phyloP scores from a whole-genome alignment of 2,113 vertebrate species.

The Phoxinus phoxinus region DNA sequence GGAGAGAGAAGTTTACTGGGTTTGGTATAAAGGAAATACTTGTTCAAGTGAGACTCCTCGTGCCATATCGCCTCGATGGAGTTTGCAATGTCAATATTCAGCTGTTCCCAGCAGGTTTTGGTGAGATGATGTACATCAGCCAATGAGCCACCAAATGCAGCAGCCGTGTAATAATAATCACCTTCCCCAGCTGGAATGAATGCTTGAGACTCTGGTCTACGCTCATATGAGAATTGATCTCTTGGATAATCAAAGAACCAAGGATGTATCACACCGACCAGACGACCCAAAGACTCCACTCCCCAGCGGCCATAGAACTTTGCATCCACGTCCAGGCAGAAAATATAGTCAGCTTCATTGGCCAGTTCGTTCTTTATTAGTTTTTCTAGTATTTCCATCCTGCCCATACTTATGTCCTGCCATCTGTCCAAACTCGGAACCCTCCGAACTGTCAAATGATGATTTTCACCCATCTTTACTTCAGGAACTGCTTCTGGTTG shows the following conservation, averaged over 20 bases:
- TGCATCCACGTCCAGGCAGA: slow-evolving; percentile 73
- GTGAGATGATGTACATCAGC: slow-evolving; percentile 38
- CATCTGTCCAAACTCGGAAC: slow-evolving; percentile 55
- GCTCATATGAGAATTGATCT: slow-evolving; percentile 65
- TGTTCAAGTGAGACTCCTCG: slow-evolving; percentile 80
- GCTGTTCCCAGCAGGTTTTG: slow-evolving; percentile 64
- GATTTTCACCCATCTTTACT: slow-evolving; percentile 39
- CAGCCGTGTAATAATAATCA: slow-evolving; percentile 53
- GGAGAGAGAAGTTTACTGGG: slow-evolving; percentile 78
- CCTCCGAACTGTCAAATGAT: slow-evolving; percentile 12
- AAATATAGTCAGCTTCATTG: slow-evolving; percentile 69
- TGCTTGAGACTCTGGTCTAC: slow-evolving; percentile 66
- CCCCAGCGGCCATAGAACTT: slow-evolving; percentile 69
- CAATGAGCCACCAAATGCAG: slow-evolving; percentile 33
- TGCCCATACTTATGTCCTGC: slow-evolving; percentile 72
- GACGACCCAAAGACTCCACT: slow-evolving; percentile 69
- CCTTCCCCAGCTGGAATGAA: slow-evolving; percentile 53
- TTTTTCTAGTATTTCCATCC: slow-evolving; percentile 71
- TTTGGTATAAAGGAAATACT: slow-evolving; percentile 71
- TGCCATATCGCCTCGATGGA: slow-evolving; percentile 74
- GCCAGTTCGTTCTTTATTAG: slow-evolving; percentile 54
- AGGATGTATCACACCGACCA: slow-evolving; percentile 70
- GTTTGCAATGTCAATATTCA: slow-evolving; percentile 71
- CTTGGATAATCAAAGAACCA: slow-evolving; percentile 61
- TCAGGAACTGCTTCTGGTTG: slow-evolving; percentile 54